phyloP scores from a whole-genome alignment of 2,888 invertebrate genomes.

The Xestia sexstrigata region DNA sequence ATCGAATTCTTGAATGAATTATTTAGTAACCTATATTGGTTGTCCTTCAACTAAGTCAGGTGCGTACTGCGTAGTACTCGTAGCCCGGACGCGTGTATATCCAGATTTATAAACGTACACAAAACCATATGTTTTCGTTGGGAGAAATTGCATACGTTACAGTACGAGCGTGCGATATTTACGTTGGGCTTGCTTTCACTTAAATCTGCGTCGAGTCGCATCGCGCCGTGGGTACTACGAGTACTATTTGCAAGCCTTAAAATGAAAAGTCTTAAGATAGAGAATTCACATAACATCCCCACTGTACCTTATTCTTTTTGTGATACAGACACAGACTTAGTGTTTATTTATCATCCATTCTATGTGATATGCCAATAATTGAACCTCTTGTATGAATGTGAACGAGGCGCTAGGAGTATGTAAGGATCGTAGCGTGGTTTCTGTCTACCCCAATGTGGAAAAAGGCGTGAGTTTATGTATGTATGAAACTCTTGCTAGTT shows the following conservation, averaged over 20 bases:
- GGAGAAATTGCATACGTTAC: too few relatives aligned
- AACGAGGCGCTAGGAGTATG: not conserved
- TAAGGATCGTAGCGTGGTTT: not conserved
- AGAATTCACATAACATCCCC: not conserved
- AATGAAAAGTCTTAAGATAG: not conserved
- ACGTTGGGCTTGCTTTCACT: not conserved
- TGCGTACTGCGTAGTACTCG: not conserved
- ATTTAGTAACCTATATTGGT: not conserved
- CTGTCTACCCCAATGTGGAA: not conserved
- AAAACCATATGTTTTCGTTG: not conserved
- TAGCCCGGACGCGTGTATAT: too few relatives aligned
- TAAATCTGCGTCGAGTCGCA: not conserved
- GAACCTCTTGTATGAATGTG: not conserved
- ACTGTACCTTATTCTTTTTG: not conserved
- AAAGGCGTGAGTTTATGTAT: not conserved
- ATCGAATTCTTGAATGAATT: constrained; percentile 29
- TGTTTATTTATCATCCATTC: not conserved
- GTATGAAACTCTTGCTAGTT: not conserved
- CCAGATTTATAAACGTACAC: not conserved
- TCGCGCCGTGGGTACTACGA: not conserved
- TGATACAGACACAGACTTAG: not conserved
- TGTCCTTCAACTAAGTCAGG: constrained; percentile 11
- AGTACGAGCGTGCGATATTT: too few relatives aligned
- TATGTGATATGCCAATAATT: not conserved
- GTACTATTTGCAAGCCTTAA: not conserved